Evolutionary conservation across 2,797 vertebrate species (phyloP).

Genomic region (Menidia menidia): DNA sequence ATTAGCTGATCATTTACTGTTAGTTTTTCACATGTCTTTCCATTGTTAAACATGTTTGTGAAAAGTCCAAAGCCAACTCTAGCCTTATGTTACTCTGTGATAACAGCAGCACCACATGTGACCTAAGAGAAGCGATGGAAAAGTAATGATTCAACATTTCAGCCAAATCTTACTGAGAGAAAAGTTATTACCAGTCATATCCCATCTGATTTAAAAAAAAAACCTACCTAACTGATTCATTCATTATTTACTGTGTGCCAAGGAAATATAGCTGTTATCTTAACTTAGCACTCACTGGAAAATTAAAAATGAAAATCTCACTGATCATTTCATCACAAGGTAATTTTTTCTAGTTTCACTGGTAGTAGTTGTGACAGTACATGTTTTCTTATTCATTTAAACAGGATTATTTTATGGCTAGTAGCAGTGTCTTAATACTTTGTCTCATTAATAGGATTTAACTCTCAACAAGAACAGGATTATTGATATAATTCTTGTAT

Average conservation of each 20-base stretch:
- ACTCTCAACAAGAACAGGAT: too few species aligned
- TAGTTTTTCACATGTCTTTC: background rate
- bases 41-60: background rate
- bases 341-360: background rate
- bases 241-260: background rate
- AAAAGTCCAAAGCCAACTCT: background rate
- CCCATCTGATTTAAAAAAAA: background rate
- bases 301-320: too few species aligned
- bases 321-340: background rate
- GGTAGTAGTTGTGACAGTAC: background rate
- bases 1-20: background rate
- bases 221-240: background rate
- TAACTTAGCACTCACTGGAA: background rate
- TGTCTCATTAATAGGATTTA: background rate
- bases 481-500: too few species aligned
- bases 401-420: background rate
- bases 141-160: background rate
- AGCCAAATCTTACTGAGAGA: background rate
- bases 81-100: background rate
- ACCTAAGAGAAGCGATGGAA: background rate
- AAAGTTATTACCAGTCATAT: background rate
- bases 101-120: background rate
- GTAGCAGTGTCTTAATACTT: background rate
- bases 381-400: too few species aligned
- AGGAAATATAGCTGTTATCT: background rate